Base-by-base conservation (phyloP, 2,113 vertebrate species). In the Suricata suricatta region DNA sequence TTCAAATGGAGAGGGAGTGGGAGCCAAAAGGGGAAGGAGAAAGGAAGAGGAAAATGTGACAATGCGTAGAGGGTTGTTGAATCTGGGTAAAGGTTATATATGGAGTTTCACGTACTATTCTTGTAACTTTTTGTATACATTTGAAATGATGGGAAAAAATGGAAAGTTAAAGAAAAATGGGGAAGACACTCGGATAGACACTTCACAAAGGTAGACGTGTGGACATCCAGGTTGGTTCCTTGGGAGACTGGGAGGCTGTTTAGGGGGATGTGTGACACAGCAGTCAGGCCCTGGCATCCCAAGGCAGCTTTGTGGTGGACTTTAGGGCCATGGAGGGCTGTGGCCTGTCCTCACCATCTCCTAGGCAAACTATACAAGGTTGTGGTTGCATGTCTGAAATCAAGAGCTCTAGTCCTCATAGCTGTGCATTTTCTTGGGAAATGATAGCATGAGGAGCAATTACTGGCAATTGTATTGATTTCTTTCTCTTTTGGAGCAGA, bases 271-370 rank as follows among this genome's bases (percentile, higher is more conserved):
- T 85, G 79, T 57, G 72, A n/a, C 23, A 7, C 2, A 11, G n/a
- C 21, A 29, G 11, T 0, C 0, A 12, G 60, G 16, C 2, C 3
- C 2, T 0, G 2, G 25, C 12, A 2, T 4, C 29, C 50, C 52
- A 2, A 19, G 50, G 11, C 9, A 10, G 41, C 33, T 76, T 41
- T 17, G 2, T 0, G 9, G 52, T 5, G 17, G 60, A 44, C 3
- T 35, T 25, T 0, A 31, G 27, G 38, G 21, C 8, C n/a, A n/a
- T n/a, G n/a, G n/a, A n/a, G 21, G 10, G 25, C 44, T 41, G 7
- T 19, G 16, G 13, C 7, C 12, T 1, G 27, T 35, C 57, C 44
- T 8, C 2, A 1, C 15, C 13, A 1, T 52, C 21, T 64, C 74
- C 77, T 33, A 3, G n/a, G 68, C 38, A 60, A 76, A 21, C 16